Percentiles rank a stretch among this genome's conserved stretches.
Conservation (phyloP, 2,888 invertebrate genomes). For the Lacanobia wlatinum region DNA sequence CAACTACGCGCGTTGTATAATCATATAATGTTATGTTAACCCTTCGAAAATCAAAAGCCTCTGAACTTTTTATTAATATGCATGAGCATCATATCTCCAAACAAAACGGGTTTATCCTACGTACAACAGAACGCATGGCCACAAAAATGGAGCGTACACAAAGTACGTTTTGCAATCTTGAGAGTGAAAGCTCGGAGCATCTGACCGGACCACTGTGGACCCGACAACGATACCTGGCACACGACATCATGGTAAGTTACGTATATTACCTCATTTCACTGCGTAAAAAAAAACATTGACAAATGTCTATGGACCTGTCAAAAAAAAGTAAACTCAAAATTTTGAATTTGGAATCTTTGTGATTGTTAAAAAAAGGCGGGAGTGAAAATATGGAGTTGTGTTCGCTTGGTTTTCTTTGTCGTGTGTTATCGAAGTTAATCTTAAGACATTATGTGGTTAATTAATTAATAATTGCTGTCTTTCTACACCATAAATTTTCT, state of each 20-base stretch:
- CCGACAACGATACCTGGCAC: conserved; percentile 77
- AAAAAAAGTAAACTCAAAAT: not conserved
- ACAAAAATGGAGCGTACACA: conserved; percentile 49
- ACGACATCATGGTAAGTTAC: conserved; percentile 81
- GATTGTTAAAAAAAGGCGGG: conserved; percentile 8
- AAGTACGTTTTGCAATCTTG: conserved; percentile 61
- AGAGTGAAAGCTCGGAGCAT: conserved; percentile 69
- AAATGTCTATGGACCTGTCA: not conserved
- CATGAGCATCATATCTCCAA: conserved; percentile 2
- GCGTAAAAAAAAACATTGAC: not conserved
- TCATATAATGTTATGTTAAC: not conserved
- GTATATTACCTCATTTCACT: conserved; percentile 7
- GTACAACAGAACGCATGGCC: conserved; percentile 28
- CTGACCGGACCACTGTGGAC: conserved; percentile 65
- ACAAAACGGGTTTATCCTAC: conserved; percentile 38
- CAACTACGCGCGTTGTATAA: not conserved
- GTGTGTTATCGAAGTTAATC: not conserved
- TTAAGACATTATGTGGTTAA: not conserved
- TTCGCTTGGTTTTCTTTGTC: conserved; percentile 3
- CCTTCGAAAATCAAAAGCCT: not conserved
- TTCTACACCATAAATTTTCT: not conserved
- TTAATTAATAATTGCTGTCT: not conserved
- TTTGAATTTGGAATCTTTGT: conserved; percentile 23
- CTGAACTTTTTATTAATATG: not conserved
- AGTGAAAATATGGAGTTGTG: not conserved